Percentiles rank a stretch among this genome's conserved stretches.
Evolutionary conservation across 1,140 invertebrate species (phyloP).

Genomic region (Ips nitidus): DNA sequence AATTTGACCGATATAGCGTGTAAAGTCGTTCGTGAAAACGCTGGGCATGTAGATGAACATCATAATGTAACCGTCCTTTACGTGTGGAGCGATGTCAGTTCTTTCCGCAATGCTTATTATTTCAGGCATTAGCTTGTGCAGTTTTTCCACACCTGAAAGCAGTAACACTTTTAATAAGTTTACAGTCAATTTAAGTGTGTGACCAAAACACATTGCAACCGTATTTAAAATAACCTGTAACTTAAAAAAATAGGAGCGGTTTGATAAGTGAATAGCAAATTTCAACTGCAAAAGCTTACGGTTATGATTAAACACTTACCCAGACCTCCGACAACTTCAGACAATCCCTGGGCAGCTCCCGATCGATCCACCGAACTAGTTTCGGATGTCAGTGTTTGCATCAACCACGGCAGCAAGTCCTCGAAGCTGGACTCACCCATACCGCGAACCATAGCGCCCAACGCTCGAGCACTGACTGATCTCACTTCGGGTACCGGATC

Average conservation of each 20-base stretch:
- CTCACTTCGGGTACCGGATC: conserved; percentile 97
- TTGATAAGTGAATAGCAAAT: neutral
- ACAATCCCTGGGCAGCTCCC: conserved; percentile 96
- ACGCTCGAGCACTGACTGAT: conserved; percentile 87
- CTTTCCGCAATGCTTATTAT: conserved; percentile 95
- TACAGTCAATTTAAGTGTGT: neutral
- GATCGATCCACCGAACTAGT: conserved; percentile 93
- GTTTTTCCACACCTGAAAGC: conserved; percentile 80
- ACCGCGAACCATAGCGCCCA: conserved; percentile 96
- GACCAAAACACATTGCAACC: neutral
- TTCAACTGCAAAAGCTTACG: no score
- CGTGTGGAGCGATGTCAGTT: conserved; percentile 93
- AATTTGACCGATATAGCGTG: conserved; percentile 95
- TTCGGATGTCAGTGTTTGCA: conserved; percentile 97
- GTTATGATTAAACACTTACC: conserved; percentile 9
- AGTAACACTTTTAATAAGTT: neutral
- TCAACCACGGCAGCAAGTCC: conserved; percentile 95
- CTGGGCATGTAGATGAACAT: conserved; percentile 99
- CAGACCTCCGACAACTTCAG: conserved; percentile 92
- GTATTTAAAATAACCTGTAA: neutral
- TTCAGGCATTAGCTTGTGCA: conserved; percentile 97
- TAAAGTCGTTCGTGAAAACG: conserved; percentile 94
- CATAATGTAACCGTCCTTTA: conserved; percentile 99
- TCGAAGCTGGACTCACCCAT: conserved; percentile 96
- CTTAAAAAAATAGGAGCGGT: neutral